phyloP scores from a whole-genome alignment of 2,113 vertebrate species.

The Toxotes jaculatrix region DNA sequence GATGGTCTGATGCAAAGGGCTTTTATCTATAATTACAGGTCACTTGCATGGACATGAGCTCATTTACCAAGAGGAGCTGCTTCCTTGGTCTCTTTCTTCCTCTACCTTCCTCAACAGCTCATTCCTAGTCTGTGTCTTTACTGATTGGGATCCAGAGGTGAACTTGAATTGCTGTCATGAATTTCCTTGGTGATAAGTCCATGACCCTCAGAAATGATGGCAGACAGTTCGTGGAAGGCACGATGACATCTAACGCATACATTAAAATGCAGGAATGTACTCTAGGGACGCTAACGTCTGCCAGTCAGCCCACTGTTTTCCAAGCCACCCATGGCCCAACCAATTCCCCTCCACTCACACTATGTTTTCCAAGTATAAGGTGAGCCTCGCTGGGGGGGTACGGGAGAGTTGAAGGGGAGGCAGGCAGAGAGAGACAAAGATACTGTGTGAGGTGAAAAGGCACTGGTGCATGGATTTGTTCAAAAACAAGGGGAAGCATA shows the following conservation, averaged over 20 bases:
- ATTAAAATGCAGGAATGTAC: not conserved
- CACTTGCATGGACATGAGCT: constrained; percentile 59
- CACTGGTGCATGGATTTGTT: no score
- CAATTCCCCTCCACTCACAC: no score
- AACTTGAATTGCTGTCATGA: constrained; percentile 22
- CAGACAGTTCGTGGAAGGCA: constrained; percentile 7
- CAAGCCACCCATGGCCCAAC: no score
- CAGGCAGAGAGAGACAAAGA: no score
- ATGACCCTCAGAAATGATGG: not conserved
- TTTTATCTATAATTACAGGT: constrained; percentile 72
- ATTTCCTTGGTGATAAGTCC: constrained; percentile 31
- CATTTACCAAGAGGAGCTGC: constrained; percentile 38
- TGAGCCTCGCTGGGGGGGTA: no score
- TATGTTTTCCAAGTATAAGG: no score
- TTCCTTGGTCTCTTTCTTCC: constrained; percentile 20
- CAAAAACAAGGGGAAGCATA: no score
- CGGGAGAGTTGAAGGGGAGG: no score
- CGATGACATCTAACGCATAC: not conserved
- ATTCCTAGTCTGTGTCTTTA: constrained; percentile 7
- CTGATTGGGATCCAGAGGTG: constrained; percentile 47
- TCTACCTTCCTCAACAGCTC: constrained; percentile 19
- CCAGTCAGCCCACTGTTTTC: no score
- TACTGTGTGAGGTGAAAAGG: no score
- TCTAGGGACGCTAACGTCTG: not conserved
- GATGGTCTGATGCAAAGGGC: constrained; percentile 54